Percentiles rank a stretch among this genome's conserved stretches.
These are phyloP conservation scores for Fabriciana adippe DNA, from an alignment of 2,888 invertebrate genomes.

Conservation along the genomic window DNA sequence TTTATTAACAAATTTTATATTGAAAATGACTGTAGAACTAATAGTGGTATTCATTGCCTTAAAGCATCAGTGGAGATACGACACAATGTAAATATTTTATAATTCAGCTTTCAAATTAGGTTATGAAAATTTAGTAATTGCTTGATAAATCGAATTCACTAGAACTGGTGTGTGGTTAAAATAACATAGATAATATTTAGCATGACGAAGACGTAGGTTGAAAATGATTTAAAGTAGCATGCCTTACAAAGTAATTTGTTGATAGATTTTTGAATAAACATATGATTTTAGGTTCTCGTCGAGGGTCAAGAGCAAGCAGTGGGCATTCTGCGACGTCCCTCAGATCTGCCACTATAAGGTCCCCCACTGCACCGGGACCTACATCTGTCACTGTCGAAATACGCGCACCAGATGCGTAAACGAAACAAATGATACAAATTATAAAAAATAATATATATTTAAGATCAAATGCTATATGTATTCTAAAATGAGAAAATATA, in stretches of 20 bases:
- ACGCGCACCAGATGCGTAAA: conserved; percentile 79
- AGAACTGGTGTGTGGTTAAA: conserved; percentile 4
- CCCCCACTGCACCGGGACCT: conserved; percentile 70
- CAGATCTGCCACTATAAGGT: conserved; percentile 83
- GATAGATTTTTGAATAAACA: not conserved
- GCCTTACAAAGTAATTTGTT: not conserved
- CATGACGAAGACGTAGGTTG: conserved; percentile 14
- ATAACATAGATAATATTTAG: conserved; percentile 10
- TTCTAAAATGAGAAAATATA: conserved; percentile 38
- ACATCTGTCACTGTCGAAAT: conserved; percentile 88
- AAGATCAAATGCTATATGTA: conserved; percentile 14
- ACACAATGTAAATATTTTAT: conserved; percentile 15
- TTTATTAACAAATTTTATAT: conserved; percentile 7
- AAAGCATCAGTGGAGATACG: conserved; percentile 15
- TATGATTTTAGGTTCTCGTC: conserved; percentile 74
- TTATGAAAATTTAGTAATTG: conserved; percentile 18
- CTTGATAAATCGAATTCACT: conserved; percentile 12
- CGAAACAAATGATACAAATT: conserved; percentile 10
- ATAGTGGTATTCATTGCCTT: conserved; percentile 9
- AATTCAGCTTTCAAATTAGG: conserved; percentile 20
- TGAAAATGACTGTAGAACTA: conserved; percentile 9
- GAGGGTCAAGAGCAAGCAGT: conserved; percentile 89
- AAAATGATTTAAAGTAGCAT: conserved; percentile 27
- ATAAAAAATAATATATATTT: conserved; percentile 16
- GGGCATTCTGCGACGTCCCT: conserved; percentile 89